Evolutionary conservation across 2,888 invertebrate genomes (phyloP).

Genomic region (Dilophus febrilis): DNA sequence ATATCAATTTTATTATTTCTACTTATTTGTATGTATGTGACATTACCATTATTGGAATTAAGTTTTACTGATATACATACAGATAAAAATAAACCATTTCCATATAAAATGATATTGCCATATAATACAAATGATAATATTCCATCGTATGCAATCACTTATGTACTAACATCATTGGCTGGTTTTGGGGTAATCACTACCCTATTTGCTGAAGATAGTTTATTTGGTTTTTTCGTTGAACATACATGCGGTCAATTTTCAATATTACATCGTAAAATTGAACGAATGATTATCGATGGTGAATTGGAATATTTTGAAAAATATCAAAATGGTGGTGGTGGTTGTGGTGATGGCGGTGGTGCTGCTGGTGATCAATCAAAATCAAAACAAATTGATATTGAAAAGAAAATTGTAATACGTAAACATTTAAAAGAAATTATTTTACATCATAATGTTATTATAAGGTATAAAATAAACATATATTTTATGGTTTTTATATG

Average conservation of each 20-base stretch:
- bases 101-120: conserved; percentile 28
- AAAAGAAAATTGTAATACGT: conserved; percentile 10
- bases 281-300: conserved; percentile 13
- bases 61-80: conserved; percentile 8
- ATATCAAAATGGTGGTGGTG: too few species aligned
- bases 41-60: conserved; percentile 22
- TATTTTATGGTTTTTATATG: neutral
- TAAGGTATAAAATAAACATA: conserved; percentile 16
- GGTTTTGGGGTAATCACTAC: conserved; percentile 27
- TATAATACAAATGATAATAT: conserved; percentile 19
- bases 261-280: conserved; percentile 21
- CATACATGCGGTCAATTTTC: conserved; percentile 26
- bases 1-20: conserved; percentile 22
- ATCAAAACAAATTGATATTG: neutral
- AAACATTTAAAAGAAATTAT: conserved; percentile 16
- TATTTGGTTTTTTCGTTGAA: conserved; percentile 26
- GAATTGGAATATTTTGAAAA: too few species aligned
- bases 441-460: conserved; percentile 19
- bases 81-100: conserved; percentile 22
- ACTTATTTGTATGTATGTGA: conserved; percentile 25
- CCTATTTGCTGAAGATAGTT: conserved; percentile 26
- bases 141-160: conserved; percentile 21
- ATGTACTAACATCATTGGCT: conserved; percentile 24
- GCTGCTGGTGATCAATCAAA: too few species aligned
- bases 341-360: too few species aligned